phyloP scores from a whole-genome alignment of 2,797 vertebrate species.

The Anabas testudineus region DNA sequence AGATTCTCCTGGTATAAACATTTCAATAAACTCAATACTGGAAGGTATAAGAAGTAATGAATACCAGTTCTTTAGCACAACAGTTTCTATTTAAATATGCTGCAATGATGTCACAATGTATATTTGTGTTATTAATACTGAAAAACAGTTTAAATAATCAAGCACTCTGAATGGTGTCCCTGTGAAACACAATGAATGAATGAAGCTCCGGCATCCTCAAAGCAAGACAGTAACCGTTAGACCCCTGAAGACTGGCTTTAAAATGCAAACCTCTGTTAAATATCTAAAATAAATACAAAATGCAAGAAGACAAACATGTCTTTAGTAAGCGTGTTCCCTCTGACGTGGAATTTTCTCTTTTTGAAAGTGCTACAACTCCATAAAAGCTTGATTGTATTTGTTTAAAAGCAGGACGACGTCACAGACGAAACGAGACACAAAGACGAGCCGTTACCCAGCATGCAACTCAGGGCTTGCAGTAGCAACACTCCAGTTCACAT shows the following conservation, averaged over 20 bases:
- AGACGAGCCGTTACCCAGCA: slow-evolving; percentile 47
- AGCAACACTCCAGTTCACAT: neutral
- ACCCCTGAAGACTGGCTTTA: slow-evolving; percentile 35
- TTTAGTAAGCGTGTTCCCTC: slow-evolving; percentile 11
- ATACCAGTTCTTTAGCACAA: no score
- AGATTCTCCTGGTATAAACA: no score
- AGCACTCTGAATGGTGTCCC: no score
- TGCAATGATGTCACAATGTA: no score
- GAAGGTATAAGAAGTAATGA: no score
- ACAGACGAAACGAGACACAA: slow-evolving; percentile 44
- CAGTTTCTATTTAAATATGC: no score
- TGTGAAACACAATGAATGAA: slow-evolving; percentile 20
- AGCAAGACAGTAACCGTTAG: neutral
- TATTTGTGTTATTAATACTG: no score
- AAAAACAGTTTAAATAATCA: no score
- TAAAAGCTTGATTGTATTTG: slow-evolving; percentile 13
- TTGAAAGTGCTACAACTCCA: slow-evolving; percentile 3
- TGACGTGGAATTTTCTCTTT: neutral
- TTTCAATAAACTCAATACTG: no score
- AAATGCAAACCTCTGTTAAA: slow-evolving; percentile 12
- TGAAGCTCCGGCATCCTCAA: neutral
- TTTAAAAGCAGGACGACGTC: slow-evolving; percentile 16
- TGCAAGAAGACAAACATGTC: no score
- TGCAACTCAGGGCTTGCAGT: slow-evolving; percentile 19
- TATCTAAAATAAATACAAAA: slow-evolving; percentile 26